Conservation (phyloP, 2,888 invertebrate genomes). For the Noctuana brunneofusca region DNA sequence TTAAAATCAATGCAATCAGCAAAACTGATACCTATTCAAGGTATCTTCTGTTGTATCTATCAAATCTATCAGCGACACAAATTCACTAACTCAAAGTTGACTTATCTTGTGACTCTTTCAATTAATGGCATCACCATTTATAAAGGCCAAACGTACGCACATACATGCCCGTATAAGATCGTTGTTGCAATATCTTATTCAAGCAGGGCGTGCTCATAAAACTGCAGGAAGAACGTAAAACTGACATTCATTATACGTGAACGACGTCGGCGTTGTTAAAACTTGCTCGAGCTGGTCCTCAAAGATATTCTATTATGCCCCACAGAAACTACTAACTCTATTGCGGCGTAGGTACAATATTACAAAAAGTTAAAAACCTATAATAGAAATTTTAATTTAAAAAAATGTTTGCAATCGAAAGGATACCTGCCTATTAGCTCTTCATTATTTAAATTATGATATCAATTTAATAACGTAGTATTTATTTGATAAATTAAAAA, state of each 20-base stretch:
- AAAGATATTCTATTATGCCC: no score
- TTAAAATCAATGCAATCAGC: not conserved
- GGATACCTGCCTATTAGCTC: no score
- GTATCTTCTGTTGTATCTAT: slow-evolving; percentile 24
- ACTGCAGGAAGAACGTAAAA: slow-evolving; percentile 50
- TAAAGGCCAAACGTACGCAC: slow-evolving; percentile 18
- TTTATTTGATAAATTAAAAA: no score
- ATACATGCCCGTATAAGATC: slow-evolving; percentile 32
- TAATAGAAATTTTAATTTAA: no score
- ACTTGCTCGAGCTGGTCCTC: no score
- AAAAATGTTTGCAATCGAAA: no score
- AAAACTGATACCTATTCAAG: slow-evolving; percentile 22
- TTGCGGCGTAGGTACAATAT: no score
- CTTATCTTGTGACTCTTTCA: slow-evolving; percentile 10
- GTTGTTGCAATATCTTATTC: slow-evolving; percentile 45
- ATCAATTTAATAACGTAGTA: no score
- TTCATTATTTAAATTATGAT: no score
- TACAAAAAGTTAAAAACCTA: no score
- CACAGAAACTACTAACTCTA: no score
- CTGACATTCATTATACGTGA: slow-evolving; percentile 47
- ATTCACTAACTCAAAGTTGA: slow-evolving; percentile 26
- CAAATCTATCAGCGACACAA: slow-evolving; percentile 20
- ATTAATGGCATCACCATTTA: slow-evolving; percentile 24
- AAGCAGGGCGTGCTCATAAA: slow-evolving; percentile 48
- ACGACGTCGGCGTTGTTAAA: no score